Evolutionary conservation across 1,140 invertebrate species (phyloP).

Genomic region (Drosophila ficusphila): DNA sequence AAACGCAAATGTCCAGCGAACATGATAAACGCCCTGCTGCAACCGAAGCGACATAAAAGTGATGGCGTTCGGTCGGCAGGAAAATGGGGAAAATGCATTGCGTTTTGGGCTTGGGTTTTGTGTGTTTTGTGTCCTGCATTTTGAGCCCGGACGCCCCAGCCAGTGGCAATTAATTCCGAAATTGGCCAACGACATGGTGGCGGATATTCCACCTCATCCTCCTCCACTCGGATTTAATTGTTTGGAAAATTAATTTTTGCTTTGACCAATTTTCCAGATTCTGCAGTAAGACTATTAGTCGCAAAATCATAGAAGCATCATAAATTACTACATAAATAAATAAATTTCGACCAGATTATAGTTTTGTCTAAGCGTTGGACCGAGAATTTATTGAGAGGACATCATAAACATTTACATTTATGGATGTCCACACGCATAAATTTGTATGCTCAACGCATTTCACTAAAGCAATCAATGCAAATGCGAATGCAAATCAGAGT

Average conservation of each 20-base stretch:
- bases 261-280: constrained; percentile 7
- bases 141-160: not conserved
- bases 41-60: constrained; percentile 59
- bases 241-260: constrained; percentile 72
- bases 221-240: constrained; percentile 51
- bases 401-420: not conserved
- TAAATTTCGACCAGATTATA: constrained; percentile 26
- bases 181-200: constrained; percentile 63
- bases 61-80: constrained; percentile 28
- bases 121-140: constrained; percentile 5
- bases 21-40: constrained; percentile 60
- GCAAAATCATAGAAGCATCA: constrained; percentile 50
- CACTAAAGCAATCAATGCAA: constrained; percentile 61
- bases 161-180: constrained; percentile 68
- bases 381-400: constrained; percentile 3
- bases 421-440: constrained; percentile 5
- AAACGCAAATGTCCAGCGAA: constrained; percentile 42
- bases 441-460: constrained; percentile 29
- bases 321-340: constrained; percentile 71
- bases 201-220: too few relatives aligned
- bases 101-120: not conserved
- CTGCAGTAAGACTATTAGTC: not conserved
- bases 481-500: constrained; percentile 18
- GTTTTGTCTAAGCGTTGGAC: constrained; percentile 8
- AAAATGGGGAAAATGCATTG: constrained; percentile 32